Evolutionary conservation across 2,797 vertebrate species (phyloP), one percentile per base, ranked within the genome.

Genomic region (Eupleurogrammus muticus): DNA sequence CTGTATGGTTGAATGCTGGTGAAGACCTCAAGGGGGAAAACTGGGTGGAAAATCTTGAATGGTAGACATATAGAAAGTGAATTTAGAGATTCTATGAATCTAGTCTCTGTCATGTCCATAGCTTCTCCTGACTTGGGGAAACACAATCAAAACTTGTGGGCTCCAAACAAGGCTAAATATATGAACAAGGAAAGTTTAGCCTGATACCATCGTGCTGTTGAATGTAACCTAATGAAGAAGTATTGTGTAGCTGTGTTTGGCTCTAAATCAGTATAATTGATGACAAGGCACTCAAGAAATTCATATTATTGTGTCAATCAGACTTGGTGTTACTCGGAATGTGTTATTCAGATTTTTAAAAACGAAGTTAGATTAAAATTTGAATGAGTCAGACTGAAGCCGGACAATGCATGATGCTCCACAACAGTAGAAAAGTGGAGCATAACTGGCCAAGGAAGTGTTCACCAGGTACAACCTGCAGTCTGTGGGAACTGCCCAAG

Each of bases 1-100:
- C 53, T 63, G 71, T 75, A 75, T 42, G 70, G 75, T 0, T 76
- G 65, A 84, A 60, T 28, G 71, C n/a, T 65, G 66, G 67, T 65
- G 20, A 60, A 28, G 28, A 66, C 83, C 73, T 76, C 75, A 1
- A 16, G 40, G 40, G 40, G 66, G 21, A 7, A 50, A 42, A 23
- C 12, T 5, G 51, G 61, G 66, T 19, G 62, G 68, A 70, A 67
- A 56, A 75, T 34, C 75, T 50, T 47, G 69, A 40, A 69, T 47
- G 72, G 49, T 44, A 51, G 66, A 64, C 2, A 8, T 47, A 66
- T 1, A 19, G 40, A 54, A 59, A 44, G 56, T 54, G 70, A 34
- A 66, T 52, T 55, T 48, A 44, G 16, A 56, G 40, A 57, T 71
- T 64, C 69, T 62, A 34, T 23, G 12, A 11, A 19, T 40, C 47